Percentiles rank a stretch among this genome's conserved stretches.
These are phyloP conservation scores for Alces alces DNA, from an alignment of 2,113 vertebrate genomes.

Conservation along the genomic window DNA sequence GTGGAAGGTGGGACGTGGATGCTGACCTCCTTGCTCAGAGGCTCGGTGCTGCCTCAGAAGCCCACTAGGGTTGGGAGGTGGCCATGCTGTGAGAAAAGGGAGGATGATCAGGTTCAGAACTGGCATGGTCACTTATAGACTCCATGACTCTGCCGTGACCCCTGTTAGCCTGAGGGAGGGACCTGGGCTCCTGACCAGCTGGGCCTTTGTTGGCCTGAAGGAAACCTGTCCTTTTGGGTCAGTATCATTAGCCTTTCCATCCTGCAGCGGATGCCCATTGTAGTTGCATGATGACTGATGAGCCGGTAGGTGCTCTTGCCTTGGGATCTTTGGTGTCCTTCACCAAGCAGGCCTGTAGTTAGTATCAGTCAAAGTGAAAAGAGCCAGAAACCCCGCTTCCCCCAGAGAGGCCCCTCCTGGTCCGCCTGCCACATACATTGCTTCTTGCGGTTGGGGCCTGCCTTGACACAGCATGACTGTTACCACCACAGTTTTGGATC, in stretches of 20 bases:
- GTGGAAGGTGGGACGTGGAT: background rate
- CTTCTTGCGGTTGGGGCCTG: background rate
- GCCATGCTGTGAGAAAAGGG: background rate
- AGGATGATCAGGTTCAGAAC: background rate
- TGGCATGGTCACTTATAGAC: background rate
- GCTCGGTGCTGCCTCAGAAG: background rate
- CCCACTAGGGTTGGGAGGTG: background rate
- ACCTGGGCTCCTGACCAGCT: background rate
- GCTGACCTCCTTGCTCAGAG: background rate
- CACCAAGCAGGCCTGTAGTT: background rate
- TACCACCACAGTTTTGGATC: background rate
- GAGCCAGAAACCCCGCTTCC: background rate
- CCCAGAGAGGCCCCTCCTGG: background rate
- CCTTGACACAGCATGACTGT: background rate
- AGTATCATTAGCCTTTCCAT: background rate
- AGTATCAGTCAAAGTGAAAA: background rate
- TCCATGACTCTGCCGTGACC: background rate
- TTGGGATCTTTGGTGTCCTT: background rate
- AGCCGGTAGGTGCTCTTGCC: rapidly evolving
- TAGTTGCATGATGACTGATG: background rate
- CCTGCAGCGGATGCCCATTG: background rate
- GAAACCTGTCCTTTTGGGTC: background rate
- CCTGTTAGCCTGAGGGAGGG: background rate
- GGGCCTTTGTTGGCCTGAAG: background rate
- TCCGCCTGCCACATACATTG: too few relatives aligned